Evolutionary conservation across 2,113 vertebrate genomes (phyloP), one percentile per base, ranked within the genome.

Genomic region (Chroicocephalus ridibundus): DNA sequence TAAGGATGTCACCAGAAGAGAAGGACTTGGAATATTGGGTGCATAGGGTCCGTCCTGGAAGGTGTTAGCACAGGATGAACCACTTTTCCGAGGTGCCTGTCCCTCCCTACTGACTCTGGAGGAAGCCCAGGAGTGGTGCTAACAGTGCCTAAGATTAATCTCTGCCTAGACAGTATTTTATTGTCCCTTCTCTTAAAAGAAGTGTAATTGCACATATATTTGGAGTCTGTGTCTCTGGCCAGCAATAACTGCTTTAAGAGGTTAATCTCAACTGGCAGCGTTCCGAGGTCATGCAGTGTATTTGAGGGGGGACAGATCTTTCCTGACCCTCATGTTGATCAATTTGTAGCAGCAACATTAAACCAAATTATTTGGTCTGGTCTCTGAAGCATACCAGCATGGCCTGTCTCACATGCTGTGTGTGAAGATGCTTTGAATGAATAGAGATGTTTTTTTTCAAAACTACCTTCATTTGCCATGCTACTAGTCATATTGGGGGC

Each of bases 21-120:
- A 83, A 1, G 4, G 32, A 70, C 19, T 46, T 62, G 46, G 25
- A 54, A 66, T 25, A 12, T 2, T 0, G 0, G 10, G 27, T 70
- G 22, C 17, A 31, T 15, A 24, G 32, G 26, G 11, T 40, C 38
- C 34, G 25, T 64, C 14, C 3, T 42, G 54, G 38, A 65, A 77
- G 27, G 4, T 58, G 11, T 78, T 64, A 58, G 54, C 47, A 54
- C 1, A 7, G 61, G 38, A 38, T 46, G 15, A 78, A 21, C 27
- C 26, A 49, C 16, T 27, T 62, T 64, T 77, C 47, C 2, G 5
- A 71, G 58, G 42, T 34, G 22, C 34, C 25, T 0, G 0, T 61
- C 27, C 51, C 42, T 54, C 27, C n/a, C 90, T 47, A 36, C 58
- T 88, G 40, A 36, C 47, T 52, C 46, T 62, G 69, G 36, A 84